Conservation (phyloP, 2,113 vertebrate genomes). For the Machaerirhynchus nigripectus region DNA sequence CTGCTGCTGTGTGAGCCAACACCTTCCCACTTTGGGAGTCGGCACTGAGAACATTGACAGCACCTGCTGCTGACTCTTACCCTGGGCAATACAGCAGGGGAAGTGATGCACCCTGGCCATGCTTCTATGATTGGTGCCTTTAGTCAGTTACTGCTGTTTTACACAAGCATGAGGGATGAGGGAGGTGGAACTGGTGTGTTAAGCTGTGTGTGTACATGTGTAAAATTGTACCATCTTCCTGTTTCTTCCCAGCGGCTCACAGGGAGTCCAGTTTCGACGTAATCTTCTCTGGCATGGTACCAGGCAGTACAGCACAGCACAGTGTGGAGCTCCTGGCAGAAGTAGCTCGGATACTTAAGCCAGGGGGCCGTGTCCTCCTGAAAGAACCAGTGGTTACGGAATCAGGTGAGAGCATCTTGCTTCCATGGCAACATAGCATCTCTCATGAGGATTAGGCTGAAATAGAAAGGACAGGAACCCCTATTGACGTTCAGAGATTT, state of each 20-base stretch:
- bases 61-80: background rate
- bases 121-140: background rate
- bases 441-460: background rate
- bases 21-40: background rate
- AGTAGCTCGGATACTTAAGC: conserved; percentile 86
- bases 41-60: rapidly evolving
- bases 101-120: rapidly evolving
- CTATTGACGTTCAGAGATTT: rapidly evolving
- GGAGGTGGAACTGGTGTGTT: background rate
- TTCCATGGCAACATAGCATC: background rate
- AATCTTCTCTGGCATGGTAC: conserved; percentile 81
- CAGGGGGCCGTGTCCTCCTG: conserved; percentile 84
- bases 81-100: background rate
- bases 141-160: background rate
- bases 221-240: background rate
- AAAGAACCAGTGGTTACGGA: conserved; percentile 79
- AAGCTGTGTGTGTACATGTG: background rate
- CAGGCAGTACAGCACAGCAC: conserved; percentile 78
- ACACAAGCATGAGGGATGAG: background rate
- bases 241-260: conserved; percentile 78
- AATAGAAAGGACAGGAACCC: background rate
- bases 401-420: conserved; percentile 62
- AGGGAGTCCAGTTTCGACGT: conserved; percentile 82
- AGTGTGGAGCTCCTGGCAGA: conserved; percentile 81
- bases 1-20: background rate